Base-by-base conservation (phyloP, 1,140 invertebrate species). In the Halyomorpha halys region DNA sequence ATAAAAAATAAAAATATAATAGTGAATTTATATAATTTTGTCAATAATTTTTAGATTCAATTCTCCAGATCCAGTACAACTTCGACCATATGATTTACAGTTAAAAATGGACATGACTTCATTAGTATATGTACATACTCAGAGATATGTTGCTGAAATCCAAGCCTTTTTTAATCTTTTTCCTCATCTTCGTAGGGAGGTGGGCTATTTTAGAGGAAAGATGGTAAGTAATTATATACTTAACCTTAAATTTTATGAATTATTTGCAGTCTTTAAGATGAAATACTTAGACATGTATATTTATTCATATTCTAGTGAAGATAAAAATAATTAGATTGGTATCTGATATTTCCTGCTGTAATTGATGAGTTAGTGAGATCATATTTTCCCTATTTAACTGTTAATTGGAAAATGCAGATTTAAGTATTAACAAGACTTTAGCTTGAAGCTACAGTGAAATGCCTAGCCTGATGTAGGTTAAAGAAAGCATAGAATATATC, bases 51-150 rank as follows among this genome's bases (percentile, higher is more conserved):
- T 34, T 34, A 68, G 68, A 21, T 68, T 56, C 45, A 66, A 66
- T 63, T 62, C 61, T 34, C 73, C 75, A 25, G 79, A 82, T 71
- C 74, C 71, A 25, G 68, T 69, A 9, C 65, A 78, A 16, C 59
- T 70, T 18, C 70, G 80, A 65, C 82, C 85, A 6, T 84, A 82
- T 75, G 93, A 97, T 72, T 85, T 89, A 2, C 82, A 83, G 56
- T 74, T 98, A 14, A 84, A 84, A 63, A 74, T 94, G 2, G 82
- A 87, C 69, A 91, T 91, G 87, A 86, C 88, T 3, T 87, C 90
- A 0, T 88, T 96, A 0, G 83, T 89, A 69, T 98, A 97, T 75
- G 86, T 96, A 44, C 94, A 98, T 73, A 97, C 95, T 0, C 91
- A 97, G 71, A 80, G 94, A 59, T 98, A 97, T 77, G 81, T 94